Conservation (phyloP, 2,113 vertebrate species). For the Ploceus nigricollis region DNA sequence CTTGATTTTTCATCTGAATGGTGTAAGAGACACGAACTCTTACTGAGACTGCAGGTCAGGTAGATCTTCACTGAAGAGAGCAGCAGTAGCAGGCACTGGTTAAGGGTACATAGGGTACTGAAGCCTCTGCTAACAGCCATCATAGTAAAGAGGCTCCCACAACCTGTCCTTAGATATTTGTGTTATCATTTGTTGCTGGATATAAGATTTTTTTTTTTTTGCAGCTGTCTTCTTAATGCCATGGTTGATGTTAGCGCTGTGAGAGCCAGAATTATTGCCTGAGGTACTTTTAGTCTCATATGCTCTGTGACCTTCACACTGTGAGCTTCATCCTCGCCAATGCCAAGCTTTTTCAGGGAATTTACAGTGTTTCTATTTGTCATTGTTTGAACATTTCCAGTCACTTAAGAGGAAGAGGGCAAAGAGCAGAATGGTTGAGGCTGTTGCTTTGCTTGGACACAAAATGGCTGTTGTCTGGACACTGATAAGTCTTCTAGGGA, state of each 20-base stretch:
- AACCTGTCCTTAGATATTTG: background rate
- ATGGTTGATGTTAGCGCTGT: background rate
- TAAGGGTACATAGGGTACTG: background rate
- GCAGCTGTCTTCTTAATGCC: background rate
- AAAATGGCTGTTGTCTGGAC: background rate
- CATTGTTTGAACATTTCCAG: background rate
- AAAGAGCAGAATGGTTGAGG: background rate
- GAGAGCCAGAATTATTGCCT: background rate
- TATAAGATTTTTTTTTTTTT: background rate
- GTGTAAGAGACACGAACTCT: background rate
- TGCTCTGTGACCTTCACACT: background rate
- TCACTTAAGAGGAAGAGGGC: background rate
- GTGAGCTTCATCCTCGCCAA: background rate
- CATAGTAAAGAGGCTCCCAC: background rate
- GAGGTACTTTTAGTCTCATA: background rate
- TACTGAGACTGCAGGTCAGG: background rate
- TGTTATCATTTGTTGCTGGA: background rate
- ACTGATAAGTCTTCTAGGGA: background rate
- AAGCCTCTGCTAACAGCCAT: background rate
- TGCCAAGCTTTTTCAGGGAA: background rate
- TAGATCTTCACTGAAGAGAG: background rate
- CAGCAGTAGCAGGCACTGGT: background rate
- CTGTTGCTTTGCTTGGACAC: slow-evolving; percentile 19
- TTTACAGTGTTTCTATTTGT: background rate
- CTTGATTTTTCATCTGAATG: background rate